Evolutionary conservation across 1,140 invertebrate species (phyloP).

Genomic region (Drosophila auraria): DNA sequence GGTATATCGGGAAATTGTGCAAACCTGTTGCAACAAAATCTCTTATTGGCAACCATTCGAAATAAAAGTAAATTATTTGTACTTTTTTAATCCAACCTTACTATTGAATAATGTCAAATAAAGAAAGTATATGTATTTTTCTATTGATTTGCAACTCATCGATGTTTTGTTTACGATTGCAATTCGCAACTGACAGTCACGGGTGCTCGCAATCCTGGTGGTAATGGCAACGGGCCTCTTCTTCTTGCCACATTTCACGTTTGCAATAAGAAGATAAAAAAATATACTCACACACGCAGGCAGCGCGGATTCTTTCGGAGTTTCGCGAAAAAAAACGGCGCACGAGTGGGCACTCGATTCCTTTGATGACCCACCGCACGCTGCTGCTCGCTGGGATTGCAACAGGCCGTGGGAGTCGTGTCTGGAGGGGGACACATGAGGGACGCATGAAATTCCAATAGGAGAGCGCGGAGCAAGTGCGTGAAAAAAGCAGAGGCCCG

Average conservation of each 20-base stretch:
- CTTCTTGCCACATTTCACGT: conserved; percentile 61
- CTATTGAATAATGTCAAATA: neutral
- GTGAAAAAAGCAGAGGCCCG: conserved; percentile 44
- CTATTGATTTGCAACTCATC: neutral
- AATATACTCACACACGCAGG: conserved; percentile 59
- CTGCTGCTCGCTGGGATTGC: conserved; percentile 10
- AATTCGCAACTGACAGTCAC: conserved; percentile 23
- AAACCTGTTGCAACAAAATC: neutral
- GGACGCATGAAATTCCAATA: conserved; percentile 69
- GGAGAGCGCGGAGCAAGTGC: conserved; percentile 44
- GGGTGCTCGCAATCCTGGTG: conserved; percentile 4
- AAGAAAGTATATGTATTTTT: neutral
- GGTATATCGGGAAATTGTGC: neutral
- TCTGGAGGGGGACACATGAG: conserved; percentile 14
- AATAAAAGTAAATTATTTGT: neutral
- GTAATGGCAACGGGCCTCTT: conserved; percentile 15
- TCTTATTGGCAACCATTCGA: neutral
- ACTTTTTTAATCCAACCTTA: neutral
- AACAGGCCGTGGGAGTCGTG: conserved; percentile 17
- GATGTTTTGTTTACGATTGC: conserved; percentile 27
- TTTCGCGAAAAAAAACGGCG: conserved; percentile 53
- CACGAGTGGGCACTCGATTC: conserved; percentile 33
- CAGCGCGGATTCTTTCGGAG: conserved; percentile 59
- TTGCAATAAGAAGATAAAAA: conserved; percentile 46
- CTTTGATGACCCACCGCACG: conserved; percentile 18